Evolutionary conservation across 2,113 vertebrate species (phyloP).

Genomic region (Xiphophorus couchianus): DNA sequence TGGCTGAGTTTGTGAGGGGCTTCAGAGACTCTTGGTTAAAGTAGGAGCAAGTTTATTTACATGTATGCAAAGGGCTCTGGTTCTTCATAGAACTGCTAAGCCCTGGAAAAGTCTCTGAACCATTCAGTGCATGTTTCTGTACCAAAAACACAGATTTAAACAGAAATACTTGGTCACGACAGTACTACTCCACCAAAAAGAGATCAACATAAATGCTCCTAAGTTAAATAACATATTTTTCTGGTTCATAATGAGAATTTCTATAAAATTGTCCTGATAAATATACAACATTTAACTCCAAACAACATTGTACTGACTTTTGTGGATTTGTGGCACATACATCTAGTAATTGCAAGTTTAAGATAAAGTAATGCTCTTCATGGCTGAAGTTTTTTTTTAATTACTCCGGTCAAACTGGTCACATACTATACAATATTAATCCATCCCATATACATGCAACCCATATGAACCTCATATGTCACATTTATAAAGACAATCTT

Average conservation of each 20-base stretch:
- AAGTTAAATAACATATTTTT: not conserved
- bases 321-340: not conserved
- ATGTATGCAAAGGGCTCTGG: not conserved
- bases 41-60: not conserved
- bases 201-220: not conserved
- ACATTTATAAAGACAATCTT: no score
- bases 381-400: no score
- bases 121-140: not conserved
- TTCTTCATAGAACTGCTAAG: not conserved
- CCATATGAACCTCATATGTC: no score
- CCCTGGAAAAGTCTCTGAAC: not conserved
- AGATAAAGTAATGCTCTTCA: no score
- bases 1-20: no score
- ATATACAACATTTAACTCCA: not conserved
- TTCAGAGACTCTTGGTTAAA: not conserved
- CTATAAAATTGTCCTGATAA: not conserved
- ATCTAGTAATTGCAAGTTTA: not conserved
- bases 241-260: not conserved
- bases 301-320: not conserved
- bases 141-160: not conserved
- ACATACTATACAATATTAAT: no score
- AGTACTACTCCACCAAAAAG: not conserved
- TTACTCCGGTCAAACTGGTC: no score
- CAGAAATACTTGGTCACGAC: not conserved
- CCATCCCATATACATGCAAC: no score